Evolutionary conservation across 2,113 vertebrate species (phyloP).

Genomic region (Macroglossus sobrinus): DNA sequence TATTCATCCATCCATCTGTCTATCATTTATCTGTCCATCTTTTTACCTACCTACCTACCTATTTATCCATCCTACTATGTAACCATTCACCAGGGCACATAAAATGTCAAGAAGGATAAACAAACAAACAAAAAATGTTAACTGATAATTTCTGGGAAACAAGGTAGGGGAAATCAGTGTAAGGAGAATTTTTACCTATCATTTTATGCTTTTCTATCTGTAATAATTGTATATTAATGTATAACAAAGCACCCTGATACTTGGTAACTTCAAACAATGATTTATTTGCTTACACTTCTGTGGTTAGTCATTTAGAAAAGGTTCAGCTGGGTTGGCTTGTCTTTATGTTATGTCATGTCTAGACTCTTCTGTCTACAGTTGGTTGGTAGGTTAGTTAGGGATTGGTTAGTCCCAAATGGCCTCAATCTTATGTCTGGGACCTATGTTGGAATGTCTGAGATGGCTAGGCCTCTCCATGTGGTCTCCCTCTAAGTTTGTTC

Average conservation of each 20-base stretch:
- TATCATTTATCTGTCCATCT: no score
- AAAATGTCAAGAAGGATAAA: not conserved
- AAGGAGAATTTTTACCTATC: not conserved
- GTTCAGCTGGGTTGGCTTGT: not conserved
- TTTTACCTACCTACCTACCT: not conserved
- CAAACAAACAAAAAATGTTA: not conserved
- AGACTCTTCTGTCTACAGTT: not conserved
- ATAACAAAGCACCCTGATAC: not conserved
- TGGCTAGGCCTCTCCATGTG: rapidly evolving
- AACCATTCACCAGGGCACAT: not conserved
- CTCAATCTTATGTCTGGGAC: not conserved
- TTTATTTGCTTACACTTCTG: not conserved
- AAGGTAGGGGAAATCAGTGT: not conserved
- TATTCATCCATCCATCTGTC: not conserved
- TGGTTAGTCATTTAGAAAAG: not conserved
- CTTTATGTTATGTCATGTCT: not conserved
- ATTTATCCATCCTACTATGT: not conserved
- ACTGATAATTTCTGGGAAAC: not conserved
- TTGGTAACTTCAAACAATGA: not conserved
- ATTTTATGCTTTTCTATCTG: not conserved
- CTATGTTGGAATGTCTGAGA: not conserved
- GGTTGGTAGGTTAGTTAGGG: not conserved
- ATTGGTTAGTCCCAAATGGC: not conserved
- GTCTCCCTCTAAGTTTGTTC: not conserved
- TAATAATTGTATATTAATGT: not conserved